Evolutionary conservation across 2,797 vertebrate species (phyloP).

Genomic region (Dromococcyx pavoninus): DNA sequence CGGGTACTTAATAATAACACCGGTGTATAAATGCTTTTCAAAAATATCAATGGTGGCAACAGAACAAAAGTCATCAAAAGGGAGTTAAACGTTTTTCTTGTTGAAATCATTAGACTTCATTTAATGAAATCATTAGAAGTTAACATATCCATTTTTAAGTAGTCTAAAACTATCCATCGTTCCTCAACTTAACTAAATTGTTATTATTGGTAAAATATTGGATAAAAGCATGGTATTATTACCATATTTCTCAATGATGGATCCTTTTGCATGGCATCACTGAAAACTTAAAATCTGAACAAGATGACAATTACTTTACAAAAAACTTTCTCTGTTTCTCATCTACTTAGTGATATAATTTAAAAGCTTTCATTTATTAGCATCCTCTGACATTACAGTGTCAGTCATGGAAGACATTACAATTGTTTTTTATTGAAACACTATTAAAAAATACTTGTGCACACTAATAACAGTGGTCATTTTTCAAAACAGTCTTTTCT

Average conservation of each 20-base stretch:
- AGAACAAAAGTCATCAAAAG: background rate
- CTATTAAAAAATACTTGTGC: background rate
- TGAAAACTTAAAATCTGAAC: background rate
- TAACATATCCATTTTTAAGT: background rate
- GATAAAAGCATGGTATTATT: background rate
- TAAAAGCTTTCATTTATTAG: background rate
- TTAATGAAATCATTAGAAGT: background rate
- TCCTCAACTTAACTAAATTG: background rate
- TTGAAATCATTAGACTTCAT: background rate
- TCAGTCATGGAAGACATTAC: background rate
- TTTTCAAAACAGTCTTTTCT: background rate
- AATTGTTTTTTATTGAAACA: background rate
- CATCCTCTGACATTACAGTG: background rate
- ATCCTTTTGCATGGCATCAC: background rate
- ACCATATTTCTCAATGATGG: background rate
- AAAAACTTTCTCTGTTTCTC: background rate
- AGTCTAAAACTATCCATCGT: background rate
- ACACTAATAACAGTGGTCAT: background rate
- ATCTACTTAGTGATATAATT: background rate
- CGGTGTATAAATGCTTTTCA: background rate
- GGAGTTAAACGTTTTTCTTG: background rate
- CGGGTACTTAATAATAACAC: background rate
- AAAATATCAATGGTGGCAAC: background rate
- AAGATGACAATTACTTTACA: background rate
- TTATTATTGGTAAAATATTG: background rate